Conservation (phyloP, 1,140 invertebrate species). For the Brachionus rubens region DNA sequence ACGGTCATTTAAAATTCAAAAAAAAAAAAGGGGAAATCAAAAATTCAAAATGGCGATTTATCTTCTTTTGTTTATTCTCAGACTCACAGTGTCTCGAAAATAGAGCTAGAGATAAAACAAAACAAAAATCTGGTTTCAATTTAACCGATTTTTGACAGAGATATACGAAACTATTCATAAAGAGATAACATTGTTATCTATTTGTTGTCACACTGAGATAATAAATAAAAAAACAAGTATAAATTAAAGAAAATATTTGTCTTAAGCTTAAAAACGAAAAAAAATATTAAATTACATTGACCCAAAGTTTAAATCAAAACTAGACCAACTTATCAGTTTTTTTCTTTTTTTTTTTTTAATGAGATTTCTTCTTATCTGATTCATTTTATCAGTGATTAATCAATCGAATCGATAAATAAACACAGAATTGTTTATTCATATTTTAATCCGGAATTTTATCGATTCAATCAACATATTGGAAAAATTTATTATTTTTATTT, state of each 20-base stretch:
- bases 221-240: slow-evolving; percentile 14
- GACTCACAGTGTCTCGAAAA: slow-evolving; percentile 32
- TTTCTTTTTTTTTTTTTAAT: not conserved
- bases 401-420: slow-evolving; percentile 15
- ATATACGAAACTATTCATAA: not conserved
- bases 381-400: slow-evolving; percentile 21
- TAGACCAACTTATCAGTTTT: not conserved
- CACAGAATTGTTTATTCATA: slow-evolving; percentile 23
- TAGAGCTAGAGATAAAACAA: not conserved
- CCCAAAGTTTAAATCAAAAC: too few species aligned
- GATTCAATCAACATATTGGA: slow-evolving; percentile 20
- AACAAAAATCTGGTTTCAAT: slow-evolving; percentile 12
- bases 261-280: slow-evolving; percentile 17
- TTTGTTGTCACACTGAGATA: slow-evolving; percentile 33
- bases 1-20: slow-evolving; percentile 11
- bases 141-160: slow-evolving; percentile 14
- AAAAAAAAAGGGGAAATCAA: too few species aligned
- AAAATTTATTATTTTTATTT: slow-evolving; percentile 4
- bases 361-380: not conserved
- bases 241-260: slow-evolving; percentile 24
- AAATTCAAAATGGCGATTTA: slow-evolving; percentile 3
- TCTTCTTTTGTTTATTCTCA: not conserved
- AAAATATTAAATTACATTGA: too few species aligned
- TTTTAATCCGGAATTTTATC: slow-evolving; percentile 19
- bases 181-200: not conserved